Conservation (phyloP, 2,113 vertebrate species). For the Falco punctatus region DNA sequence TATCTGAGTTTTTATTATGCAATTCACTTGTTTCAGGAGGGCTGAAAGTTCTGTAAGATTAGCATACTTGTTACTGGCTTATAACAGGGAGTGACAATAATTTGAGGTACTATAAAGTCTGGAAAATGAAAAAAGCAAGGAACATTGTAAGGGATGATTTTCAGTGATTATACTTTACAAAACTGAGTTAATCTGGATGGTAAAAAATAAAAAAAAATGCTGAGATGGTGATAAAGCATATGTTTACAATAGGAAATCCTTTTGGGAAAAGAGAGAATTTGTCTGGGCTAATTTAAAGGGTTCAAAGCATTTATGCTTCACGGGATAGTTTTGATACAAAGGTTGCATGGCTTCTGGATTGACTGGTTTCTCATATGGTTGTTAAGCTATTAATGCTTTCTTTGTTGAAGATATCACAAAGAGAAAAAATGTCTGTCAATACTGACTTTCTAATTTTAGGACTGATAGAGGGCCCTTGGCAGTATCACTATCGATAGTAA, state of each 20-base stretch:
- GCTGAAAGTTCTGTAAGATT: not conserved
- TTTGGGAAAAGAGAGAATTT: conserved; percentile 33
- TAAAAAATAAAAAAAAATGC: conserved; percentile 19
- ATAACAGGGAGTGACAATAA: not conserved
- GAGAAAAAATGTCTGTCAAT: conserved; percentile 36
- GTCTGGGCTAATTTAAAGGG: conserved; percentile 6
- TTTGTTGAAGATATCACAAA: conserved; percentile 47
- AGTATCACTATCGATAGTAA: conserved; percentile 25
- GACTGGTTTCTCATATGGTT: conserved; percentile 12
- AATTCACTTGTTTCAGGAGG: not conserved
- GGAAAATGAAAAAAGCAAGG: not conserved
- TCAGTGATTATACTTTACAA: conserved; percentile 31
- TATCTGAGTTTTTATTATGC: not conserved
- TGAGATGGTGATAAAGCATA: conserved; percentile 29
- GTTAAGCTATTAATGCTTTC: conserved; percentile 46
- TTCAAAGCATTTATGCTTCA: not conserved
- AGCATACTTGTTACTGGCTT: not conserved
- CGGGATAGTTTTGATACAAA: conserved; percentile 19
- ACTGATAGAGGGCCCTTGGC: conserved; percentile 8
- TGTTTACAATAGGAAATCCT: conserved; percentile 61
- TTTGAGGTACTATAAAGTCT: not conserved
- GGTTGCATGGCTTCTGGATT: conserved; percentile 6
- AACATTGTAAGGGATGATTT: not conserved
- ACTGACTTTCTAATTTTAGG: not conserved
- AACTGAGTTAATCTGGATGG: not conserved